Evolutionary conservation across 2,113 vertebrate species (phyloP).

Genomic region (Ochotona princeps): DNA sequence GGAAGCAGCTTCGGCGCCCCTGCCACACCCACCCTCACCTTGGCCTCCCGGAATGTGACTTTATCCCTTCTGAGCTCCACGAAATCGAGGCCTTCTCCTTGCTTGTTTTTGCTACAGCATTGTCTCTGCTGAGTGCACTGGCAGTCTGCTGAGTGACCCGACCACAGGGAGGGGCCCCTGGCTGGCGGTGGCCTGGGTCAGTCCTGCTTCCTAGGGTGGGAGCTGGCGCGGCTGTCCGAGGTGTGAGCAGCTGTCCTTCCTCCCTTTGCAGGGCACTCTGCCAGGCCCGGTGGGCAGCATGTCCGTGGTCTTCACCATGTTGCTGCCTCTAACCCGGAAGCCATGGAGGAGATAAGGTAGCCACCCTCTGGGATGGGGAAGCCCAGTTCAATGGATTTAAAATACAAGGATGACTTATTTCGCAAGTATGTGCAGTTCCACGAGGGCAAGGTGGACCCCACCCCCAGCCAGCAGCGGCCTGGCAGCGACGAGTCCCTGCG

Average conservation of each 20-base stretch:
- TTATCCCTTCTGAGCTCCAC: background rate
- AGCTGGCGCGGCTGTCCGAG: background rate
- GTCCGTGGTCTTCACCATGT: background rate
- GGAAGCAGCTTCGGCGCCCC: background rate
- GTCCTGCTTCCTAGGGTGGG: background rate
- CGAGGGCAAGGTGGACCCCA: conserved; percentile 91
- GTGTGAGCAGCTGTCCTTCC: conserved; percentile 36
- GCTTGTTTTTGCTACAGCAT: background rate
- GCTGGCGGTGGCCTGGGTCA: background rate
- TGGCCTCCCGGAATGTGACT: too few relatives aligned
- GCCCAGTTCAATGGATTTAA: conserved; percentile 94
- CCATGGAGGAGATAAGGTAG: conserved; percentile 87
- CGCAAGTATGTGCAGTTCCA: conserved; percentile 96
- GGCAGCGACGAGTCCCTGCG: conserved; percentile 91
- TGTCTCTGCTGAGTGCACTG: fast-evolving
- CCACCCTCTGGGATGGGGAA: conserved; percentile 77
- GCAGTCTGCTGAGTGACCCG: background rate
- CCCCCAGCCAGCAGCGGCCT: conserved; percentile 85
- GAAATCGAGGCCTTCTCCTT: background rate
- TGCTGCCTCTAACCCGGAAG: background rate
- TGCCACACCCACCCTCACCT: fast-evolving
- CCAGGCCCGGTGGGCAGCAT: background rate
- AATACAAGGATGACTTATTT: conserved; percentile 97
- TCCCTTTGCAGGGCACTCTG: conserved; percentile 30
- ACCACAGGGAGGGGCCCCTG: background rate